Evolutionary conservation across 2,888 invertebrate genomes (phyloP).

Genomic region (Nasonovia ribisnigri): DNA sequence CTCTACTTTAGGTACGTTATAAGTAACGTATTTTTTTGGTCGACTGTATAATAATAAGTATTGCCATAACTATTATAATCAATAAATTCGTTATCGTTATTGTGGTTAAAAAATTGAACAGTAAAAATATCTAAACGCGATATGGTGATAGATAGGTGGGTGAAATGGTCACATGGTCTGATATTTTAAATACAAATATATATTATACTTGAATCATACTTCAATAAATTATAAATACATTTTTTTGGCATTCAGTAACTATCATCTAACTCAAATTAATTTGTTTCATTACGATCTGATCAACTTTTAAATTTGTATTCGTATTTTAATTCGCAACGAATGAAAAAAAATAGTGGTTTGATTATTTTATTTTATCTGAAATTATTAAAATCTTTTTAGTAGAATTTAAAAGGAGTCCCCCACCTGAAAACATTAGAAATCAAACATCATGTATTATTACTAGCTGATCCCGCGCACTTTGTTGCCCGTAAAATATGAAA

Average conservation of each 20-base stretch:
- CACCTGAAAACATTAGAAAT: neutral
- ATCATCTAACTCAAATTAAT: neutral
- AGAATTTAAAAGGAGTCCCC: neutral
- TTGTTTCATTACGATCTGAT: neutral
- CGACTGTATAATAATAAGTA: too few species aligned
- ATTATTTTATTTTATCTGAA: neutral
- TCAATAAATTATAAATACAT: neutral
- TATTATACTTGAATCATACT: neutral
- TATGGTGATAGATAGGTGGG: neutral
- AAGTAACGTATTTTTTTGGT: too few species aligned
- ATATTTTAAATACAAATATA: neutral
- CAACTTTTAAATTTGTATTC: neutral
- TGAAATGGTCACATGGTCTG: neutral
- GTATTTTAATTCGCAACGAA: neutral
- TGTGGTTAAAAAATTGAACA: neutral
- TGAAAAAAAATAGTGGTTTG: neutral
- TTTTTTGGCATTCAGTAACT: neutral
- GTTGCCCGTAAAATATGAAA: too few species aligned
- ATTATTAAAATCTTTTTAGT: neutral
- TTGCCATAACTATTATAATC: neutral
- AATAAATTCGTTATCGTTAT: neutral
- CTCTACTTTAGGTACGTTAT: neutral
- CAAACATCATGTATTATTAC: neutral
- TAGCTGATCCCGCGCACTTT: too few species aligned
- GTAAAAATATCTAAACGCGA: neutral